phyloP scores from a whole-genome alignment of 2,888 invertebrate species.

The Eupithecia subfuscata region DNA sequence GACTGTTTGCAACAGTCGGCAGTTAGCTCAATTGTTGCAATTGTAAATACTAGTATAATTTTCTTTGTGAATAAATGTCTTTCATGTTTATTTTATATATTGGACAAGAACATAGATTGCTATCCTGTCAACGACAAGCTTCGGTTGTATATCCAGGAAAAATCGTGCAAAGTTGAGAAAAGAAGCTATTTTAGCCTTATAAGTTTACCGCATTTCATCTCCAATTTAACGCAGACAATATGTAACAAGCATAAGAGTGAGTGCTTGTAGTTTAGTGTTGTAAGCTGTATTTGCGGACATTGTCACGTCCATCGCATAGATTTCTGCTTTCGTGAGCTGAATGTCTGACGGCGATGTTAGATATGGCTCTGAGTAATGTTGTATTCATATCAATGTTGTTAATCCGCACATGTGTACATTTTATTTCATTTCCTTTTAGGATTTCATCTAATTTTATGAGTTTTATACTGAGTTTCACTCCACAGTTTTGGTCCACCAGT shows the following conservation, averaged over 20 bases:
- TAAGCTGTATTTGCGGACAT: constrained; percentile 42
- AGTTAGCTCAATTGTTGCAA: too few relatives aligned
- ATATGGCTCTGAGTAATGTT: constrained; percentile 17
- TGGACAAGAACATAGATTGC: not conserved
- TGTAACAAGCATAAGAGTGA: constrained; percentile 18
- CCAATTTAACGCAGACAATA: not conserved
- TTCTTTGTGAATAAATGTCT: too few relatives aligned
- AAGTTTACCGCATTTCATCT: not conserved
- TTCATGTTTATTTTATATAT: too few relatives aligned
- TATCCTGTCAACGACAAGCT: not conserved
- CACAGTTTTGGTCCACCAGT: too few relatives aligned
- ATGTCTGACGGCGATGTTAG: constrained; percentile 38
- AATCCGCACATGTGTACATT: constrained; percentile 8
- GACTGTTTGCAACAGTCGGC: too few relatives aligned
- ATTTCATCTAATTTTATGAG: not conserved
- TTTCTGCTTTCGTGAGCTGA: constrained; percentile 58
- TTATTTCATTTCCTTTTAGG: not conserved
- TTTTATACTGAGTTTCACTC: too few relatives aligned
- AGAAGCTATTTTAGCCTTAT: not conserved
- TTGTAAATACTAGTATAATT: too few relatives aligned
- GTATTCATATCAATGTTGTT: constrained; percentile 9
- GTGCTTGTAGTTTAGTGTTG: constrained; percentile 34
- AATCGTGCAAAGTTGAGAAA: not conserved
- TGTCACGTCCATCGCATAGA: constrained; percentile 58
- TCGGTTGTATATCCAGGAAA: not conserved